Conservation (phyloP, 2,113 vertebrate genomes). For the Sisor rabdophorus region DNA sequence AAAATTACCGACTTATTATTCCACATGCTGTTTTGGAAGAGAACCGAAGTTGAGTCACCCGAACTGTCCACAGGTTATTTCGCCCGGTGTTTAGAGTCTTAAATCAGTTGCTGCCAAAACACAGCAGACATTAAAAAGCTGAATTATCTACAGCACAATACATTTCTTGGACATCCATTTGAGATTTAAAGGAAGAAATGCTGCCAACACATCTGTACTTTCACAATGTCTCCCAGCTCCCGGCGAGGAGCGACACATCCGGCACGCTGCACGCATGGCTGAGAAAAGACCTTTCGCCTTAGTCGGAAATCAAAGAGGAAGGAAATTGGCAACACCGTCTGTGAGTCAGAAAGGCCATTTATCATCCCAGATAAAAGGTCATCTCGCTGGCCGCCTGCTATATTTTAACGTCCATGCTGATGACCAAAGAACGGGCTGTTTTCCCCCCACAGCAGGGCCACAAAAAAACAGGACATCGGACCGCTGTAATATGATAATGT, state of each 20-base stretch:
- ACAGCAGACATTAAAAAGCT: background rate
- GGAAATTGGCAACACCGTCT: slow-evolving; percentile 63
- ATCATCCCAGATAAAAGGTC: slow-evolving; percentile 61
- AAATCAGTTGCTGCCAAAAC: background rate
- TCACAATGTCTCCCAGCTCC: slow-evolving; percentile 42
- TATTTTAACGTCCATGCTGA: slow-evolving; percentile 52
- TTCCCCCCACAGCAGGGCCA: slow-evolving; percentile 32
- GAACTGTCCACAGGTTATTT: background rate
- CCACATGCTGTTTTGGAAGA: background rate
- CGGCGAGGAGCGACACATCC: slow-evolving; percentile 45
- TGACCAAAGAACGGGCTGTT: slow-evolving; percentile 44
- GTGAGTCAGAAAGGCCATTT: slow-evolving; percentile 57
- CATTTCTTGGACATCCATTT: too few species aligned
- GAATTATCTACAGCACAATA: too few species aligned
- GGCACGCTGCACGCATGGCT: slow-evolving; percentile 53
- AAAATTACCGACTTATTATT: background rate
- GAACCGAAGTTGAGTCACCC: background rate
- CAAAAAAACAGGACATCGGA: slow-evolving; percentile 42
- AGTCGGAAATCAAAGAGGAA: slow-evolving; percentile 59
- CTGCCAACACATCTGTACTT: slow-evolving; percentile 38
- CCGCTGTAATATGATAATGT: slow-evolving; percentile 36
- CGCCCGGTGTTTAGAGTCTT: background rate
- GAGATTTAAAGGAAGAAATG: background rate
- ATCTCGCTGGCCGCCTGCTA: slow-evolving; percentile 52
- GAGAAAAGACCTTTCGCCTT: slow-evolving; percentile 46